Base-by-base conservation (phyloP, 2,797 vertebrate genomes). In the Tauraco hartlaubi region DNA sequence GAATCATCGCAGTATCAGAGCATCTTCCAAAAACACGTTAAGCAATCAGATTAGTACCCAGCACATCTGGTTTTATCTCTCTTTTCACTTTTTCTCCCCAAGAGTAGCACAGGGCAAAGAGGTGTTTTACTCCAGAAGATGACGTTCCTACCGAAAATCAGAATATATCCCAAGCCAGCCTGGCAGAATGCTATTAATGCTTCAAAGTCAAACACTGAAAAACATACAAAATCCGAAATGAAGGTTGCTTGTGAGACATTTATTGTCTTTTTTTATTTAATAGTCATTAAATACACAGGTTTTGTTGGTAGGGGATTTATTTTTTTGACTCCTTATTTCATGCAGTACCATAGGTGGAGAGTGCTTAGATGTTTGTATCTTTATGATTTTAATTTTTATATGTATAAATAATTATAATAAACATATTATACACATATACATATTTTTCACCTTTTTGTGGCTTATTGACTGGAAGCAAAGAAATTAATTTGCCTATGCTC, bases 11-110 rank as follows among this genome's bases (percentile, higher is more conserved):
- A 49, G 62, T 83, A 96, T 95, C 78, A 59, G 48, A 90, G 51
- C 33, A 88, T 88, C 89, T 94, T 94, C 79, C 66, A 92, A 82
- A 69, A 90, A 88, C 67, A 83, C 0, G 9, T 81, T 68, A 91
- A 91, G 59, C 54, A 91, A 94, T 94, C 87, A 96, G 76, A 92
- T 96, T 94, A 96, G 59, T 77, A 82, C 48, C 35, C 73, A 86
- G 82, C 28, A 81, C 76, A 90, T 95, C 91, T 96, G 85, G 62
- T 54, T 96, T 96, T 94, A 79, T 90, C 80, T 92, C 28, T 66
- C 31, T 78, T 77, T 77, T 46, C 43, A 81, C 61, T 91, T 94
- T 83, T 74, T 88, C 79, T 92, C 31, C 37, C 43, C 66, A 76
- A 55, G 48, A 85, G 74, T 43, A 81, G 25, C 35, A 59, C 55